Conservation (phyloP, 2,888 invertebrate species). For the Phasia obesa region DNA sequence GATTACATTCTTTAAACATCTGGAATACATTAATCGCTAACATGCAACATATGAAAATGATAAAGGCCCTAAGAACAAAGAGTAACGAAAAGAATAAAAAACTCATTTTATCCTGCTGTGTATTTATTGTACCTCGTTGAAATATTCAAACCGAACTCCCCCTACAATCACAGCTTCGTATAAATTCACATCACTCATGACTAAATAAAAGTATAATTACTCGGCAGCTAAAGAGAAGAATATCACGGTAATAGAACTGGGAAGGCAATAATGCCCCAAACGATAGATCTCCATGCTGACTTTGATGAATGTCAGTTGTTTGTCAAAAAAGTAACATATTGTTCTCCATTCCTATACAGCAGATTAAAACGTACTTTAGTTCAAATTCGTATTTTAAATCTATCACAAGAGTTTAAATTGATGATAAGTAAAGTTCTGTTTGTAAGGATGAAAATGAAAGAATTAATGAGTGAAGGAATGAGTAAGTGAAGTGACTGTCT, state of each 20-base stretch:
- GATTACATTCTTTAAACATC: slow-evolving; percentile 65
- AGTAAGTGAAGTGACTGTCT: slow-evolving; percentile 30
- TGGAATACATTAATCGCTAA: slow-evolving; percentile 71
- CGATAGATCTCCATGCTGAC: slow-evolving; percentile 73
- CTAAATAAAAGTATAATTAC: slow-evolving; percentile 24
- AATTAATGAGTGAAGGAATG: slow-evolving; percentile 58
- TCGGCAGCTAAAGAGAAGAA: slow-evolving; percentile 5
- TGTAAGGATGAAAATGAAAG: slow-evolving; percentile 54
- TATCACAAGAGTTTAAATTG: slow-evolving; percentile 56
- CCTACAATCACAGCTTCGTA: slow-evolving; percentile 44
- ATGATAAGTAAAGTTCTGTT: slow-evolving; percentile 63
- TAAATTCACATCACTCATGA: slow-evolving; percentile 31
- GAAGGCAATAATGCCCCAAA: slow-evolving; percentile 28
- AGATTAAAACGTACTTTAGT: slow-evolving; percentile 30
- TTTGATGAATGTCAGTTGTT: slow-evolving; percentile 81
- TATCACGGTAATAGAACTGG: slow-evolving; percentile 3
- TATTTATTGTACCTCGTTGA: slow-evolving; percentile 30
- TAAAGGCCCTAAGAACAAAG: slow-evolving; percentile 21
- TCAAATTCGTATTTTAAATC: slow-evolving; percentile 40
- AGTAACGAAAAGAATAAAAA: slow-evolving; percentile 46
- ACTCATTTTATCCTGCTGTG: slow-evolving; percentile 63
- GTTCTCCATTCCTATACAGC: slow-evolving; percentile 24
- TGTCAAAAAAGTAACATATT: slow-evolving; percentile 74
- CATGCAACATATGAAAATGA: slow-evolving; percentile 72
- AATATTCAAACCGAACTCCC: slow-evolving; percentile 21